Base-by-base conservation (phyloP, 2,888 invertebrate species). In the Lypha dubia region DNA sequence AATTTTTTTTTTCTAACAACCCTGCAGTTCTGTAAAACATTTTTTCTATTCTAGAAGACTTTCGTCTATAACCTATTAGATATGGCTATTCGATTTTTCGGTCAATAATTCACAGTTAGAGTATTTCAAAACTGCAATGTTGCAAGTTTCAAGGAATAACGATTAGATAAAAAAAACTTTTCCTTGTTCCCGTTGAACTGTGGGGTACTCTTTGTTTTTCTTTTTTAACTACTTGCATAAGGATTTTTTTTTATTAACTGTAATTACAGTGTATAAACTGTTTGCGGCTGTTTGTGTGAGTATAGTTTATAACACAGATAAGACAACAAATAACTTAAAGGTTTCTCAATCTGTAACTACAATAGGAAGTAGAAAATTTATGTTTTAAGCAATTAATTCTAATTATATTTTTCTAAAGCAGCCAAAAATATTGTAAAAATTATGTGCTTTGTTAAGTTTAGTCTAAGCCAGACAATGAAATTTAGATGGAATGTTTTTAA, bases 341-440 rank as follows among this genome's bases (percentile, higher is more conserved):
- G n/a, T 38, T 28, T 28, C 13, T 35, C 13, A n/a, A 20, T 38
- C 9, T 17, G 22, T 70, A 44, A 44, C 8, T 20, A 20, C 15
- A 11, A 41, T 62, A 15, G 41, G 41, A 22, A 22, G 58, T n/a
- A 63, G 68, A 81, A 68, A 81, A 84, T 81, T 84, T 84, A 84
- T 84, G 81, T 74, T 74, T 70, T 74, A 32, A 84, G 84, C 84
- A 84, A 81, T 84, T 81, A 84, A 74, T 81, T 81, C 70, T 81
- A 84, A 84, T 81, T 81, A 84, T 81, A 79, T 74, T 74, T 81
- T 63, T 81, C 63, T 74, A 53, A 56, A 28, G 68, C 73, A 77
- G 62, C 22, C 49, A 58, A 67, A 28, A 58, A 67, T 35, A 32
- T 63, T 20, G 56, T 28, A 20, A 56, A 53, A 63, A 17, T 7